Base-by-base conservation (phyloP, 2,797 vertebrate genomes). In the Manis javanica region DNA sequence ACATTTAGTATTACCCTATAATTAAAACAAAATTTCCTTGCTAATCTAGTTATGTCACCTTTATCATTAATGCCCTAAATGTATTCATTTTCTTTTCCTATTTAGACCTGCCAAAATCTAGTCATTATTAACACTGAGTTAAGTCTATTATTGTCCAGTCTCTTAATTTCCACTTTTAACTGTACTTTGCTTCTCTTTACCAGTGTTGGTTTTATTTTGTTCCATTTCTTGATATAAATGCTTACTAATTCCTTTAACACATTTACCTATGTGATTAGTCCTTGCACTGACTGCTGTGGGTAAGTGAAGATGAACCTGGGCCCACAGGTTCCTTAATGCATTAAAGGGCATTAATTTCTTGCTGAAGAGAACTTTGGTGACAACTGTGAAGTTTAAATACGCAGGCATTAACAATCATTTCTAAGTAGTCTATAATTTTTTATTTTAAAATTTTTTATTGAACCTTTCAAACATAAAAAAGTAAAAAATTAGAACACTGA, bases 391-490 rank as follows among this genome's bases (percentile, higher is more conserved):
- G 55, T 63, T 89, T 72, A 95, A 24, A 92, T 89, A 66, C 11
- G 5, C 39, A 91, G 15, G 59, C 53, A 82, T 79, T 57, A 90
- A 57, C 34, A 95, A 75, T 69, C 31, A 84, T 78, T 94, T 94
- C 68, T 87, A 96, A 75, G 19, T n/a, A 87, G 39, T 74, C 26
- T 86, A 57, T 68, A 85, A 75, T 63, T 86, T 88, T 69, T 89
- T 6, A 81, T 68, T 79, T 88, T 91, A 68, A 91, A 89, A 0
- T 93, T 94, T 91, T 92, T 95, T 94, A 90, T 14, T 88, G 57
- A 86, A 92, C 81, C 51, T 81, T 69, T 83, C 37, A 93, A 89
- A 83, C 37, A 90, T 31, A 85, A 68, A 78, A 90, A 93, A 78
- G 86, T 68, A 78, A 63, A 88, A 90, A 96, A 79, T 57, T 87